Evolutionary conservation across 2,888 invertebrate species (phyloP).

Genomic region (Stenichneumon culpator): DNA sequence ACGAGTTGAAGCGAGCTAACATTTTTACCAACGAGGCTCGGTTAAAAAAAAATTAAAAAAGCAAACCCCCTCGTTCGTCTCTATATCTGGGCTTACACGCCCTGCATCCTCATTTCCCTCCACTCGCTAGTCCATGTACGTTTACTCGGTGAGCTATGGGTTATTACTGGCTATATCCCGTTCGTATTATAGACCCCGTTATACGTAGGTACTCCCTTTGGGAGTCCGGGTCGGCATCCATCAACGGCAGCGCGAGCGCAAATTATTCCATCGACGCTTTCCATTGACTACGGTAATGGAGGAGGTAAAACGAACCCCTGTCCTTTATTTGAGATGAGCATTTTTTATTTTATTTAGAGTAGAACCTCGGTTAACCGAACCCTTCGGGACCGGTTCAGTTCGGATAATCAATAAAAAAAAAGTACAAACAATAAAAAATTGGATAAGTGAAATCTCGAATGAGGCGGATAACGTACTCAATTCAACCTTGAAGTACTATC

Average conservation of each 20-base stretch:
- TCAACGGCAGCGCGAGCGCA: conserved; percentile 4
- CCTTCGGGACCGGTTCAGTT: too few relatives aligned
- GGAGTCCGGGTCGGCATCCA: background rate
- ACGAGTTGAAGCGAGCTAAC: conserved; percentile 66
- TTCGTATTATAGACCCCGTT: background rate
- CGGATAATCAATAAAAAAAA: too few relatives aligned
- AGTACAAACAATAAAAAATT: too few relatives aligned
- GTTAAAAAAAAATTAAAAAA: conserved; percentile 4
- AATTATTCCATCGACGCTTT: background rate
- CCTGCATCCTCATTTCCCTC: conserved; percentile 38
- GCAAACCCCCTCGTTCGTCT: background rate
- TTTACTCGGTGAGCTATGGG: conserved; percentile 4
- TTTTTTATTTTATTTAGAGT: too few relatives aligned
- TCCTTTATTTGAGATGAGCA: too few relatives aligned
- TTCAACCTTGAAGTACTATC: too few relatives aligned
- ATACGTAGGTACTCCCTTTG: background rate
- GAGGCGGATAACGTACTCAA: too few relatives aligned
- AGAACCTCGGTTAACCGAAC: too few relatives aligned
- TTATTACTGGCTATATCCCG: background rate
- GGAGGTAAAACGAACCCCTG: too few relatives aligned
- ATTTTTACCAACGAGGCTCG: conserved; percentile 55
- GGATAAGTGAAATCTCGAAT: too few relatives aligned
- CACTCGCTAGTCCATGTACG: conserved; percentile 19
- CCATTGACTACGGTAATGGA: background rate
- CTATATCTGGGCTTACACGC: conserved; percentile 9